Percentiles rank a stretch among this genome's conserved stretches.
These are phyloP conservation scores for Andrena praecox DNA, from an alignment of 2,888 invertebrate species.

Conservation along the genomic window DNA sequence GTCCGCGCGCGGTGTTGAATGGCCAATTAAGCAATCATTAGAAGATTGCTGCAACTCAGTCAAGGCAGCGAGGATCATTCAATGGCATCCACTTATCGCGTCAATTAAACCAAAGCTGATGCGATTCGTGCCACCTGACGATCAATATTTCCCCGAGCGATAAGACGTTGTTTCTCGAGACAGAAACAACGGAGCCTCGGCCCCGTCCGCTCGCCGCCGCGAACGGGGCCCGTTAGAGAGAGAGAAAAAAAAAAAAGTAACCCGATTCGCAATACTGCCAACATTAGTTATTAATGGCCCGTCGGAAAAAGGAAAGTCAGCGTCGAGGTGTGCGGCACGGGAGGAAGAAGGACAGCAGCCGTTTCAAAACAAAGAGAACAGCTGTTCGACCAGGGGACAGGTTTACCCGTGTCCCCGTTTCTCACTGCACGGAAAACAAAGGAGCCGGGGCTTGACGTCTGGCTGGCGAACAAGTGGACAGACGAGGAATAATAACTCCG, in stretches of 20 bases:
- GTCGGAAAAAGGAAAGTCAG: slow-evolving; percentile 25
- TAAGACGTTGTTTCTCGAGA: background rate
- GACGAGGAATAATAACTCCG: background rate
- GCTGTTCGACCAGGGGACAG: slow-evolving; percentile 31
- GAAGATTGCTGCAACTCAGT: slow-evolving; percentile 4
- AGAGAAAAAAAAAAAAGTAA: background rate
- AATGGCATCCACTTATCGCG: background rate
- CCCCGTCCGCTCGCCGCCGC: background rate
- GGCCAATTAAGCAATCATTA: slow-evolving; percentile 27
- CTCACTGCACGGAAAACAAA: background rate
- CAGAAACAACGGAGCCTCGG: background rate
- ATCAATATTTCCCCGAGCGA: background rate
- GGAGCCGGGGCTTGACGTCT: background rate
- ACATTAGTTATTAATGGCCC: slow-evolving; percentile 43
- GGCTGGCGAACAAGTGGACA: background rate
- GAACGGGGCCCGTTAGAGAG: background rate
- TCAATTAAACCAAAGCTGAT: slow-evolving; percentile 6
- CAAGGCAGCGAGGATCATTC: background rate
- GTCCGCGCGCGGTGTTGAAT: background rate
- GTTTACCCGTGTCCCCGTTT: background rate
- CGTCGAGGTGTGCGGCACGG: background rate
- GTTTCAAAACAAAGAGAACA: slow-evolving; percentile 57
- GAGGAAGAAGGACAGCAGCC: slow-evolving; percentile 4
- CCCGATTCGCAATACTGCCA: slow-evolving; percentile 36
- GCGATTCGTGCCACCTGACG: background rate